Percentiles rank a stretch among this genome's conserved stretches.
phyloP scores from a whole-genome alignment of 2,113 vertebrate genomes.

The Gorilla gorilla region DNA sequence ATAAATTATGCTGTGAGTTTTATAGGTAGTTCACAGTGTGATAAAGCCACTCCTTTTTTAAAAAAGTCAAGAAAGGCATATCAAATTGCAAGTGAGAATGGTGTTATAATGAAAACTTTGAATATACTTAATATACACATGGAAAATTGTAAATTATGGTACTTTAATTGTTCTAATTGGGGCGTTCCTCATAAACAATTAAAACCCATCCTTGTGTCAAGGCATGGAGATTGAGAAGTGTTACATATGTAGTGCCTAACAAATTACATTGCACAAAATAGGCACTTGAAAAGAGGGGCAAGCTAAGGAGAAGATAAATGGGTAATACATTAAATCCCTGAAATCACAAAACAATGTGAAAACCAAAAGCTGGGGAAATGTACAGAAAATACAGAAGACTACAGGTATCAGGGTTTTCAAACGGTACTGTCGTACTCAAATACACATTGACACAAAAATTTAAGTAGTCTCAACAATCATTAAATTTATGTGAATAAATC shows the following conservation, averaged over 20 bases:
- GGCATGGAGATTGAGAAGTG: background rate
- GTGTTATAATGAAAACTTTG: constrained; percentile 23
- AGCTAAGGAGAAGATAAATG: background rate
- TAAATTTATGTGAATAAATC: constrained; percentile 40
- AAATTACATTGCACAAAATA: background rate
- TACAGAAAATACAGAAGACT: background rate
- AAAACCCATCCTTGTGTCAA: background rate
- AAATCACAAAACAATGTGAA: constrained; percentile 39
- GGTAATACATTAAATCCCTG: background rate
- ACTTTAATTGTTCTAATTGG: background rate
- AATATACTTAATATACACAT: background rate
- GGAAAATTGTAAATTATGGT: constrained; percentile 21
- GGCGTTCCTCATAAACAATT: background rate
- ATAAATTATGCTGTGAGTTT: background rate
- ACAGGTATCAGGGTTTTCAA: background rate
- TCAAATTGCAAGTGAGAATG: constrained; percentile 1
- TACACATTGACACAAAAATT: background rate
- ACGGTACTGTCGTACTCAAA: background rate
- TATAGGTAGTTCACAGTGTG: constrained; percentile 8
- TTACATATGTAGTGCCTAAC: background rate
- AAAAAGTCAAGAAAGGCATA: background rate
- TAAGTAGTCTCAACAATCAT: background rate
- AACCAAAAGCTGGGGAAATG: background rate
- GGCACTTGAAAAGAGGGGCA: background rate
- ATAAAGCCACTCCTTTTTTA: background rate